phyloP scores from a whole-genome alignment of 2,888 invertebrate species.

The Gryllus longicercus region DNA sequence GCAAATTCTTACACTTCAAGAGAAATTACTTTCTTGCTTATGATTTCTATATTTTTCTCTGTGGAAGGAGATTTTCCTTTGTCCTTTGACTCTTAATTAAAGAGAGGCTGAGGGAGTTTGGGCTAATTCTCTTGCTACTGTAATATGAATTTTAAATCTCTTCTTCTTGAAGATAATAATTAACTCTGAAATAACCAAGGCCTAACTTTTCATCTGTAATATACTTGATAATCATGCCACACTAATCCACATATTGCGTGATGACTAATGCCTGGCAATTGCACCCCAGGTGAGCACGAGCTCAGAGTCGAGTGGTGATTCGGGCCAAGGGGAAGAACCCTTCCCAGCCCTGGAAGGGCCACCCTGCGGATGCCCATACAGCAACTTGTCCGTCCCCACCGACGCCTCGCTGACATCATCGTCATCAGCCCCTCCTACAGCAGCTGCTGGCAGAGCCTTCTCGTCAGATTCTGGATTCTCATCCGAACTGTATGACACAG shows the following conservation, averaged over 20 bases:
- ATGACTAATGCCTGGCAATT: constrained; percentile 2
- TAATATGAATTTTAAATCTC: no score
- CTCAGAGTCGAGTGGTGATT: constrained; percentile 40
- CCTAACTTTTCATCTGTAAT: constrained; percentile 39
- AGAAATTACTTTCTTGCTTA: neutral
- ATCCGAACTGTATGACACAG: constrained; percentile 51
- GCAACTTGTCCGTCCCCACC: constrained; percentile 32
- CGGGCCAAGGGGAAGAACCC: constrained; percentile 46
- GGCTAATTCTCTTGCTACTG: no score
- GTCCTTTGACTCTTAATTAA: no score
- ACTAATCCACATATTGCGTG: neutral
- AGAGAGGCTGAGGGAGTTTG: no score
- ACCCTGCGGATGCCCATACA: constrained; percentile 43
- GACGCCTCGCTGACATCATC: constrained; percentile 38
- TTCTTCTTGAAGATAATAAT: neutral
- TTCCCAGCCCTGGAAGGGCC: constrained; percentile 44
- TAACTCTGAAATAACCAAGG: neutral
- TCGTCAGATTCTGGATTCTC: constrained; percentile 54
- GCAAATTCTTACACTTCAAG: neutral
- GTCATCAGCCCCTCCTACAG: constrained; percentile 38
- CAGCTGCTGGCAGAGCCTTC: constrained; percentile 48
- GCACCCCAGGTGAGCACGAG: constrained; percentile 33
- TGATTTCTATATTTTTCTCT: no score
- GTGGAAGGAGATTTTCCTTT: no score
- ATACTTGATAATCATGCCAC: constrained; percentile 22